Evolutionary conservation across 2,797 vertebrate species (phyloP).

Genomic region (Buphagus erythrorhynchus): DNA sequence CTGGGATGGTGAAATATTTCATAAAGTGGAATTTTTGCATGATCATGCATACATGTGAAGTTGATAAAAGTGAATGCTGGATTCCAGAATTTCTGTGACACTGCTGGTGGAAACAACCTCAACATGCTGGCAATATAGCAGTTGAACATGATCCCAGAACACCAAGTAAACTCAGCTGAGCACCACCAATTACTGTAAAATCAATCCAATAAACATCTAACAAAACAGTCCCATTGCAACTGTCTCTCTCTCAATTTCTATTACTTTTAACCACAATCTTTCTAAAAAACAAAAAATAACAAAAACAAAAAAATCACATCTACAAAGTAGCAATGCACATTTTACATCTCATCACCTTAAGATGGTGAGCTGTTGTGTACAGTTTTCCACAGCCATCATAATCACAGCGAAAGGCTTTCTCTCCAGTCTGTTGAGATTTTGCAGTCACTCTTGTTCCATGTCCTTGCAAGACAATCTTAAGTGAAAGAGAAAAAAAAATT

Average conservation of each 20-base stretch:
- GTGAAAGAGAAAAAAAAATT: background rate
- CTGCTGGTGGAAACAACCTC: background rate
- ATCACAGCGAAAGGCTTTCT: slow-evolving; percentile 96
- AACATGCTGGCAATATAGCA: background rate
- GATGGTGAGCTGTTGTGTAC: slow-evolving; percentile 97
- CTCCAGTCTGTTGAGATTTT: slow-evolving; percentile 90
- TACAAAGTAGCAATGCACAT: background rate
- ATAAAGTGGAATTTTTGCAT: background rate
- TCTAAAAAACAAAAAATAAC: too few relatives aligned
- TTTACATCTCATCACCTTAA: slow-evolving; percentile 82
- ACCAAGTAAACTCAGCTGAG: background rate
- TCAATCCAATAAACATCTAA: background rate
- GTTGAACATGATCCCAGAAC: background rate
- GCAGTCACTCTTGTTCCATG: slow-evolving; percentile 85
- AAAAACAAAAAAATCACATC: background rate
- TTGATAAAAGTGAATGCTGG: background rate
- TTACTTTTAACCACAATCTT: background rate
- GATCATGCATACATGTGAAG: background rate
- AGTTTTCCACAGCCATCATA: slow-evolving; percentile 97
- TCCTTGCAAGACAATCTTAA: slow-evolving; percentile 94
- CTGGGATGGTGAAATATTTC: background rate
- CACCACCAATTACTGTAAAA: background rate
- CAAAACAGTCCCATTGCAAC: background rate
- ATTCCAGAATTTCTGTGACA: background rate
- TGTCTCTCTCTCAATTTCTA: background rate